phyloP scores from a whole-genome alignment of 1,140 invertebrate genomes.

The Ips nitidus region DNA sequence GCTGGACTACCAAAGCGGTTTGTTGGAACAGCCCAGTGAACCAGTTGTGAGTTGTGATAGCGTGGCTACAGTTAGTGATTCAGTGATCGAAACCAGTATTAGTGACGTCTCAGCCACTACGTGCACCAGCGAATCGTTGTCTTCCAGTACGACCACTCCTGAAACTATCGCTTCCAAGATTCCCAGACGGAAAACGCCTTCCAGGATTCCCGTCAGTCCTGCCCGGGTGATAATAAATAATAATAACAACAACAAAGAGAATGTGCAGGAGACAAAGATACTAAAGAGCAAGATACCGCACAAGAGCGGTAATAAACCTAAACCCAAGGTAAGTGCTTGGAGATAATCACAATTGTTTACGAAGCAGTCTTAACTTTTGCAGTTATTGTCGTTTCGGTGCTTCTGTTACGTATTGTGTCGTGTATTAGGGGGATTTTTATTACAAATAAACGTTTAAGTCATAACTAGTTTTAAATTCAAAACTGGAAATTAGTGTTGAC shows the following conservation, averaged over 20 bases:
- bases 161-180: constrained; percentile 58
- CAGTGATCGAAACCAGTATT: constrained; percentile 44
- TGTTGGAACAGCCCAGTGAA: constrained; percentile 21
- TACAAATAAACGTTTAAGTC: too few relatives aligned
- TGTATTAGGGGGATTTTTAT: too few relatives aligned
- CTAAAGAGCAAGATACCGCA: constrained; percentile 50
- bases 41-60: constrained; percentile 29
- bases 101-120: constrained; percentile 40
- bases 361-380: not conserved
- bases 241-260: constrained; percentile 52
- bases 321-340: constrained; percentile 38
- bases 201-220: constrained; percentile 45
- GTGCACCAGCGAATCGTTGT: constrained; percentile 60
- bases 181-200: constrained; percentile 44
- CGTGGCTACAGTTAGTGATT: constrained; percentile 33
- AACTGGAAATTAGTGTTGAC: too few relatives aligned
- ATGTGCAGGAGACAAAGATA: constrained; percentile 44
- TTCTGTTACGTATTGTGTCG: not conserved
- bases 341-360: constrained; percentile 15
- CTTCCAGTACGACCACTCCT: constrained; percentile 65
- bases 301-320: constrained; percentile 42
- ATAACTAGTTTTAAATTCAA: too few relatives aligned
- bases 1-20: constrained; percentile 39
- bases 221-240: constrained; percentile 37
- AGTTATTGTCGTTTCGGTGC: not conserved